A percentile compares a stretch with the other conserved stretches of the same genome.
Evolutionary conservation across 1,140 invertebrate genomes (phyloP).

Genomic region (Brachionus rubens): DNA sequence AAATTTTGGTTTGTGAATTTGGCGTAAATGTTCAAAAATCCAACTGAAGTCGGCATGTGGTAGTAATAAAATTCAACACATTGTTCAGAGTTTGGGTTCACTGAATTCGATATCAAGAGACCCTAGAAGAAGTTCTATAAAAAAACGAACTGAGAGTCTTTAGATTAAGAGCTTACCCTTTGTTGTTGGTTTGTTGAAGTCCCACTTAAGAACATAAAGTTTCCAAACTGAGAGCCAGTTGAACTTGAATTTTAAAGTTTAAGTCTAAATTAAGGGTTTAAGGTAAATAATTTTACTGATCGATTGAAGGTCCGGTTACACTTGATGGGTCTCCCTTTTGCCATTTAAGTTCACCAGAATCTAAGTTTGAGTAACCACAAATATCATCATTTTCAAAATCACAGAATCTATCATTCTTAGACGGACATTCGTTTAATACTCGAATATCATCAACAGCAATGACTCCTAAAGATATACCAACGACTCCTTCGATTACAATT

Average conservation of each 20-base stretch:
- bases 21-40: conserved; percentile 19
- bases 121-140: background rate
- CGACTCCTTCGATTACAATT: conserved; percentile 48
- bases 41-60: background rate
- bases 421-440: conserved; percentile 13
- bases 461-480: conserved; percentile 45
- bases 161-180: background rate
- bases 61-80: conserved; percentile 46
- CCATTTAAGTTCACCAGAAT: conserved; percentile 1
- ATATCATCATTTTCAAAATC: conserved; percentile 28
- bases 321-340: background rate
- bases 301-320: background rate
- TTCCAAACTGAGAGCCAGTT: conserved; percentile 2
- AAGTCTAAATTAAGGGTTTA: background rate
- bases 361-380: conserved; percentile 7
- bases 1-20: background rate
- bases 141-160: background rate
- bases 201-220: conserved; percentile 19
- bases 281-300: conserved; percentile 5
- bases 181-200: conserved; percentile 30
- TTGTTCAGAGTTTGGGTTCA: conserved; percentile 38
- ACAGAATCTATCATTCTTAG: conserved; percentile 5
- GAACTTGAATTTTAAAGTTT: background rate
- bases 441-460: conserved; percentile 44
- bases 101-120: background rate